A percentile compares a stretch with the other conserved stretches of the same genome.
These are phyloP conservation scores for Xerus rutilus DNA, from an alignment of 2,797 vertebrate genomes.

Conservation along the genomic window DNA sequence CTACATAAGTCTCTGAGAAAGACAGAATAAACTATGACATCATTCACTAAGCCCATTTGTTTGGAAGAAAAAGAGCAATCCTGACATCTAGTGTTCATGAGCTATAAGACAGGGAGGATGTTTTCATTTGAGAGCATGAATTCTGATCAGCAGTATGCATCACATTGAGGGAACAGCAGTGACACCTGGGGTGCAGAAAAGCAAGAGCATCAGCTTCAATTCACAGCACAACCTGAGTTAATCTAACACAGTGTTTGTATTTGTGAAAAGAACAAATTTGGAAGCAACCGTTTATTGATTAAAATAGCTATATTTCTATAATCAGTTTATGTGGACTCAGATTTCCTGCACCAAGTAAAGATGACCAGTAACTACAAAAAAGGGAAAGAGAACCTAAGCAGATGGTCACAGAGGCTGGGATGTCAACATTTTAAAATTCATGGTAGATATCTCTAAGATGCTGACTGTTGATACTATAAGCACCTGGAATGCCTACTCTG, in stretches of 20 bases:
- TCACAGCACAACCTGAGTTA: background rate
- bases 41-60: background rate
- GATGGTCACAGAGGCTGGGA: background rate
- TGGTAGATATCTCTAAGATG: background rate
- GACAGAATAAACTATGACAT: conserved; percentile 30
- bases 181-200: background rate
- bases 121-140: background rate
- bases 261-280: background rate
- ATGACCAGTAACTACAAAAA: background rate
- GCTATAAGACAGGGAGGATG: background rate
- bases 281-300: background rate
- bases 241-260: background rate
- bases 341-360: background rate
- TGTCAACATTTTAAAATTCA: background rate
- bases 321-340: background rate
- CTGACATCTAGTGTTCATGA: conserved; percentile 83
- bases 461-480: background rate
- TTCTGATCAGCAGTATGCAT: background rate
- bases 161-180: background rate
- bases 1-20: background rate
- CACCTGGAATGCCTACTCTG: background rate
- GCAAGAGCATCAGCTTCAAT: background rate
- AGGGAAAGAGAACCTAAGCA: background rate
- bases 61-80: conserved; percentile 73
- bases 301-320: background rate